Conservation (phyloP, 2,113 vertebrate species). For the Junco hyemalis region DNA sequence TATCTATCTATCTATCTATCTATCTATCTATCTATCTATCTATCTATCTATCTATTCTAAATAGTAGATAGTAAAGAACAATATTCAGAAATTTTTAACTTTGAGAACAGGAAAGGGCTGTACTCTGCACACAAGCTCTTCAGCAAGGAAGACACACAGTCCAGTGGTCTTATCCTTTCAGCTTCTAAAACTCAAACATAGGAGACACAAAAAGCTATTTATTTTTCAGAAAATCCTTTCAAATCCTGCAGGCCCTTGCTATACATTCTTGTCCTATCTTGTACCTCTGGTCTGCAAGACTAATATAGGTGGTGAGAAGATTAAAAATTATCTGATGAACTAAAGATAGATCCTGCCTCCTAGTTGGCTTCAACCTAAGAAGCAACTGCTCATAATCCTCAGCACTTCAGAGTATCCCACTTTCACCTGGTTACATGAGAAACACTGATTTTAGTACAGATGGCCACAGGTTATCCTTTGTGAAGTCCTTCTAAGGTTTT, state of each 20-base stretch:
- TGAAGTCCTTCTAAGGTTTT: neutral
- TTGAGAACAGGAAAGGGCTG: neutral
- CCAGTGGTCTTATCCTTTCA: neutral
- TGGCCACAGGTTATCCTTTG: neutral
- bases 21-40: neutral
- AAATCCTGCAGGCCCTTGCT: neutral
- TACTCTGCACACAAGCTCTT: neutral
- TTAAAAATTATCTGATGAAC: neutral
- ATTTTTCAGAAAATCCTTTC: neutral
- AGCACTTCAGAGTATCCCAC: neutral
- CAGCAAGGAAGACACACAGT: rapidly evolving
- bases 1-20: too few relatives aligned
- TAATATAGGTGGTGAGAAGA: neutral
- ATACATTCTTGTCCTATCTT: neutral
- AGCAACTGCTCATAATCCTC: neutral
- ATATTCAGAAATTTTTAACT: neutral
- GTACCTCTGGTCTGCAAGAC: neutral
- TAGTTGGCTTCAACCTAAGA: neutral
- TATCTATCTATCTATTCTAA: neutral
- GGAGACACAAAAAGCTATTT: neutral
- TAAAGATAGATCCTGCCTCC: neutral
- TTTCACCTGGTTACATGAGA: neutral
- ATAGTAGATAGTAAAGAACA: neutral
- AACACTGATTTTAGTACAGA: neutral
- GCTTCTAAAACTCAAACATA: neutral